Percentiles rank a stretch among this genome's conserved stretches.
phyloP scores from a whole-genome alignment of 2,888 invertebrate species.

The Spisula solida region DNA sequence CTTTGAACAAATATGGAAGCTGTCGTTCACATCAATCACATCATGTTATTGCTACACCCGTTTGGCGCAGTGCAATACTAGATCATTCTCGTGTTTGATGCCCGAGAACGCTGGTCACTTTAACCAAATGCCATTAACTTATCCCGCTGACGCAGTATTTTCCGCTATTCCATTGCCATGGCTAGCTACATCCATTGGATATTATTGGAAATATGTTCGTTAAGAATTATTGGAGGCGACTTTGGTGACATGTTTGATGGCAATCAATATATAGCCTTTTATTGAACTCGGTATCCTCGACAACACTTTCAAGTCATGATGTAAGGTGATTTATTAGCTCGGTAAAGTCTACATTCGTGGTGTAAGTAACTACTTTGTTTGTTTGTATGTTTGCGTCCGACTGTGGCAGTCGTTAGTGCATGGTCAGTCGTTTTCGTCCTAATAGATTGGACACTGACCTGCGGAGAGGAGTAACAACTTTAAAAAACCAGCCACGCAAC shows the following conservation, averaged over 20 bases:
- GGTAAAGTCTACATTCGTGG: too few relatives aligned
- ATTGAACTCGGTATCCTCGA: background rate
- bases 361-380: too few relatives aligned
- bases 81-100: background rate
- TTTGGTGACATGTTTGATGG: background rate
- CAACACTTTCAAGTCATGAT: too few relatives aligned
- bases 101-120: background rate
- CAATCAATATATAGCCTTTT: background rate
- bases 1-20: too few relatives aligned
- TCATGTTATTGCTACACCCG: background rate
- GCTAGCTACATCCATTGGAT: background rate
- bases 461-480: too few relatives aligned
- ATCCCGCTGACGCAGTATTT: background rate
- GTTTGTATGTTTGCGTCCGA: too few relatives aligned
- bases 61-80: background rate
- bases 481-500: too few relatives aligned
- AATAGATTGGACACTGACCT: too few relatives aligned
- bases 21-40: background rate
- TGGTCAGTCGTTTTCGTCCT: too few relatives aligned
- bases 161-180: background rate
- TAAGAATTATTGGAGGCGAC: background rate
- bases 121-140: background rate
- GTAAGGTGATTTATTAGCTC: too few relatives aligned
- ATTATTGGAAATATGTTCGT: background rate
- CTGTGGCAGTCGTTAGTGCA: too few relatives aligned